Evolutionary conservation across 2,113 vertebrate genomes (phyloP).

Genomic region (Notarius quadriscutis): DNA sequence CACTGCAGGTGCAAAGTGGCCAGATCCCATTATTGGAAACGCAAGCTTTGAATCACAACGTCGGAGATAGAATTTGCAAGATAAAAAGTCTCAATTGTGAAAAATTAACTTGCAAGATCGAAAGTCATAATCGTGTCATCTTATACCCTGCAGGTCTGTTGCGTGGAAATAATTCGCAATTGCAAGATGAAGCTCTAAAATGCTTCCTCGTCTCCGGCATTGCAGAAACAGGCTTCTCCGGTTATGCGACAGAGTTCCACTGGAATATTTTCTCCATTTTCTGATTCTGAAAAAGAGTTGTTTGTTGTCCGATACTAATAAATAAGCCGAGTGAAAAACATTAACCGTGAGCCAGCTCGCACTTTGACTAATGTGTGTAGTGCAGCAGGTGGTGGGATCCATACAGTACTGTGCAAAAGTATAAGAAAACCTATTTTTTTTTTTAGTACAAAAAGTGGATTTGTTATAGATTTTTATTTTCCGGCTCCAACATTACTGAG

Average conservation of each 20-base stretch:
- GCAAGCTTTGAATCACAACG: background rate
- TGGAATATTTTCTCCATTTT: too few relatives aligned
- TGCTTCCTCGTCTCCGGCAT: too few relatives aligned
- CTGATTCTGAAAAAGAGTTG: background rate
- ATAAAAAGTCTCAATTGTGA: background rate
- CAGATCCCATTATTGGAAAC: background rate
- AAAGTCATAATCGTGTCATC: background rate
- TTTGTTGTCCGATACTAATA: background rate
- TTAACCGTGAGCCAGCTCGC: too few relatives aligned
- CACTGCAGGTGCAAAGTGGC: background rate
- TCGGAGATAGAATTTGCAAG: background rate
- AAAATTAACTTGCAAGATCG: background rate
- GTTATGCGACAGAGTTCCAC: too few relatives aligned
- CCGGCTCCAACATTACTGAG: too few relatives aligned
- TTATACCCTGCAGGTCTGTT: background rate
- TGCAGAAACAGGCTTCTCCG: too few relatives aligned
- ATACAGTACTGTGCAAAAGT: too few relatives aligned
- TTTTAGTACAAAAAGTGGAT: too few relatives aligned
- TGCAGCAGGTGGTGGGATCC: too few relatives aligned
- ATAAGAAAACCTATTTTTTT: too few relatives aligned
- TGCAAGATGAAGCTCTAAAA: background rate
- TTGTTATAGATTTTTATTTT: too few relatives aligned
- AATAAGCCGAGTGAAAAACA: background rate
- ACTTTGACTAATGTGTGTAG: too few relatives aligned
- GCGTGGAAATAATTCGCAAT: background rate